A percentile compares a stretch with the other conserved stretches of the same genome.
These are phyloP conservation scores for Eulemur mongoz DNA, from an alignment of 2,797 vertebrate species.

Conservation along the genomic window DNA sequence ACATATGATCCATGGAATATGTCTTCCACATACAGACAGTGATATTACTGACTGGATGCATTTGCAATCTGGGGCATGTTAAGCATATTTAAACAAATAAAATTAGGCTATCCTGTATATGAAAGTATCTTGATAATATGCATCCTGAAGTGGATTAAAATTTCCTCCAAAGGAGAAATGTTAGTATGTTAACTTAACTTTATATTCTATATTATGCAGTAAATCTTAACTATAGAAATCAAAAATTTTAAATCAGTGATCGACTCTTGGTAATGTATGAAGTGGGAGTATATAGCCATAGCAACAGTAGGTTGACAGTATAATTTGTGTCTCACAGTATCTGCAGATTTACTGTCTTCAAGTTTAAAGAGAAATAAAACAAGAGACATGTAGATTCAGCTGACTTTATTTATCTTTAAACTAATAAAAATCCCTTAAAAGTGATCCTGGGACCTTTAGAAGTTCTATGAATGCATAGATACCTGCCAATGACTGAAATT, in stretches of 20 bases:
- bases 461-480: conserved; percentile 93
- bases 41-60: conserved; percentile 79
- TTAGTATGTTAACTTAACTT: conserved; percentile 87
- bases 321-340: conserved; percentile 83
- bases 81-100: conserved; percentile 86
- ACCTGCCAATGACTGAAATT: conserved; percentile 95
- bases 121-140: conserved; percentile 80
- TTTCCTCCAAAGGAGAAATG: conserved; percentile 84
- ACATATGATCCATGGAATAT: conserved; percentile 85
- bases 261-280: conserved; percentile 85
- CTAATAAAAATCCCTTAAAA: conserved; percentile 96
- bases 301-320: conserved; percentile 84
- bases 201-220: conserved; percentile 87
- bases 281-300: conserved; percentile 83
- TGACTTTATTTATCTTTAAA: conserved; percentile 99
- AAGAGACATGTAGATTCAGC: conserved; percentile 93
- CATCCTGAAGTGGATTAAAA: conserved; percentile 84
- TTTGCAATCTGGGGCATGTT: conserved; percentile 81
- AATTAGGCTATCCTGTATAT: conserved; percentile 79
- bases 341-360: conserved; percentile 86
- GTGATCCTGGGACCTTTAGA: conserved; percentile 91
- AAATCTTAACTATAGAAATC: conserved; percentile 87
- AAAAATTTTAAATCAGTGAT: conserved; percentile 85
- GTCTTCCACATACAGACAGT: conserved; percentile 81
- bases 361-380: conserved; percentile 86